Base-by-base conservation (phyloP, 2,797 vertebrate genomes). In the Selene dorsalis region DNA sequence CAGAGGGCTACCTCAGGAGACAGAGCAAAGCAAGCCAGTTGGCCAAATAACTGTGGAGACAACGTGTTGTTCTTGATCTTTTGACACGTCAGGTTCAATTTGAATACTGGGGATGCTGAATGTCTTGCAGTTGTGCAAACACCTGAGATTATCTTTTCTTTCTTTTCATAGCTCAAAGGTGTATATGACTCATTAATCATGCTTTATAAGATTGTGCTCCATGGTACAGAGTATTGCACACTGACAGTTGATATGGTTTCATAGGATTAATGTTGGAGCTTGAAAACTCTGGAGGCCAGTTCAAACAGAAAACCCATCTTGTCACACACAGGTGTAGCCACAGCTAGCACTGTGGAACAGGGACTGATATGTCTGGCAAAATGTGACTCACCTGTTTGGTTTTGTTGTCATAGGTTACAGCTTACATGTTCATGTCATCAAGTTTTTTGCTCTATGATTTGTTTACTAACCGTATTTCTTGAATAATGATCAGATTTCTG, bases 1-100 rank as follows among this genome's bases (percentile, higher is more conserved):
- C 86, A 84, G 88, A 80, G 83, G 86, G 89, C 85, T 90, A 88
- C 89, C 88, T 90, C 90, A 91, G 83, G 75, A 83, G 80, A 83
- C 81, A 80, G 82, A 75, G 75, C 62, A 45, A 79, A 75, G 75
- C 62, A 45, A 79, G 85, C 83, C 81, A 79, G 73, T 77, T 11
- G 78, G 84, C 83, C 87, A 88, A 61, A 73, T 68, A 84, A 80
- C 76, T 83, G 82, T 87, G 77, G 73, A 88, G 77, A 71, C 67
- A n/a, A 82, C 84, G 69, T 69, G 59, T 66, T 64, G 61, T 67
- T 67, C 11, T 65, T 74, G 73, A 83, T 83, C 63, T 75, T 75
- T 78, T 84, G 45, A 77, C 74, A 72, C 59, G n/a, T 82, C 39
- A 35, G 22, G n/a, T 66, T 47, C 60, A 77, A 71, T 79, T 60